These are phyloP conservation scores for Sesia bembeciformis DNA, from an alignment of 2,888 invertebrate genomes.

Conservation along the genomic window DNA sequence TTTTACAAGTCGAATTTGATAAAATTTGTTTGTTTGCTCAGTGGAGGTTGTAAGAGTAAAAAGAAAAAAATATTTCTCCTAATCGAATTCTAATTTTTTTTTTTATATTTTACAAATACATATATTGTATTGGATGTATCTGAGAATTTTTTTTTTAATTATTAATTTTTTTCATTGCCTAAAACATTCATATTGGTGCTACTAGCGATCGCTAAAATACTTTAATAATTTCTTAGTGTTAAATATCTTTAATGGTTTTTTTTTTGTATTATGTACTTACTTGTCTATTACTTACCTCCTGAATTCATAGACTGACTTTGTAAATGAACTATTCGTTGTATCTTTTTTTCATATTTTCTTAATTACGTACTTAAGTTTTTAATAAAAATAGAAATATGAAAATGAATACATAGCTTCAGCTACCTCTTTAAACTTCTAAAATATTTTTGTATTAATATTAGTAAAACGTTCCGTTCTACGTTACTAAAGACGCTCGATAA, in stretches of 20 bases:
- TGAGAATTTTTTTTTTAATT: background rate
- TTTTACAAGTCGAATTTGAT: constrained; percentile 15
- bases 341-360: constrained; percentile 15
- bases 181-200: constrained; percentile 57
- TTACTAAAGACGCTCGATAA: constrained; percentile 31
- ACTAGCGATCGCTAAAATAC: constrained; percentile 43
- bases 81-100: constrained; percentile 13
- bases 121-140: background rate
- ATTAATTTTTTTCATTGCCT: constrained; percentile 10
- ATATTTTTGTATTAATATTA: constrained; percentile 51
- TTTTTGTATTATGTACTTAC: constrained; percentile 8
- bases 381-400: constrained; percentile 22
- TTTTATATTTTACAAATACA: background rate
- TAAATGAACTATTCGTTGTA: background rate
- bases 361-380: constrained; percentile 49
- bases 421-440: constrained; percentile 63
- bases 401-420: constrained; percentile 44
- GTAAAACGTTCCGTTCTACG: constrained; percentile 19
- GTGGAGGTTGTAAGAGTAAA: constrained; percentile 51
- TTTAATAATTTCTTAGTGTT: background rate
- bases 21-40: constrained; percentile 54
- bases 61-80: background rate
- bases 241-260: constrained; percentile 10
- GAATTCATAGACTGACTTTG: constrained; percentile 5
- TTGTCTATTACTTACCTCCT: constrained; percentile 6